These are phyloP conservation scores for Dipodomys spectabilis DNA, from an alignment of 2,113 vertebrate species.

Conservation along the genomic window DNA sequence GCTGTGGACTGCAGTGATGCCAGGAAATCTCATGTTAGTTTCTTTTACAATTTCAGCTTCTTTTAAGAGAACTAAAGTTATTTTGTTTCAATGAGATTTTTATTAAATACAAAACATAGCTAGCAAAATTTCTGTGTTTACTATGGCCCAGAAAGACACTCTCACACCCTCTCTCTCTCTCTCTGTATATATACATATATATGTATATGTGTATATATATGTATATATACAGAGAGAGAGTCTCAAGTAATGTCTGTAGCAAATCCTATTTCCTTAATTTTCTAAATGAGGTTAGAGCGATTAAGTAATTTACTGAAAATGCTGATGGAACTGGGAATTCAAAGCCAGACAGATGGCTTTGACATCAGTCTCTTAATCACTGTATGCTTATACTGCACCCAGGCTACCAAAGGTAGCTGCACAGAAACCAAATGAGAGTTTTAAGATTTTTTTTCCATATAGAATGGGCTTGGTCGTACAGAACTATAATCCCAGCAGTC, in stretches of 20 bases:
- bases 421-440: not conserved
- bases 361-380: constrained; percentile 1
- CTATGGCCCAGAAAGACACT: not conserved
- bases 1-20: not conserved
- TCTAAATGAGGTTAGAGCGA: constrained; percentile 44
- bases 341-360: constrained; percentile 25
- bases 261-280: constrained; percentile 57
- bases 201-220: too few species aligned
- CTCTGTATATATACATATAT: too few species aligned
- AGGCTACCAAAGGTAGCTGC: not conserved
- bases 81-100: not conserved
- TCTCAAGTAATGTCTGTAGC: not conserved
- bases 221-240: not conserved
- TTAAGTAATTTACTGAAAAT: constrained; percentile 47
- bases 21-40: not conserved
- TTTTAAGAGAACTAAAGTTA: constrained; percentile 40
- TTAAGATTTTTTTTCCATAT: not conserved
- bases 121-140: not conserved
- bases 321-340: constrained; percentile 36
- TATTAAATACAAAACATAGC: constrained; percentile 31
- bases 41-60: not conserved
- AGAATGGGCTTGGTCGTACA: not conserved
- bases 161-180: too few species aligned
- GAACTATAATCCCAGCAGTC: not conserved
- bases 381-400: not conserved